Percentiles rank a stretch among this genome's conserved stretches.
Conservation (phyloP, 2,797 vertebrate genomes). For the Falco novaeseelandiae region DNA sequence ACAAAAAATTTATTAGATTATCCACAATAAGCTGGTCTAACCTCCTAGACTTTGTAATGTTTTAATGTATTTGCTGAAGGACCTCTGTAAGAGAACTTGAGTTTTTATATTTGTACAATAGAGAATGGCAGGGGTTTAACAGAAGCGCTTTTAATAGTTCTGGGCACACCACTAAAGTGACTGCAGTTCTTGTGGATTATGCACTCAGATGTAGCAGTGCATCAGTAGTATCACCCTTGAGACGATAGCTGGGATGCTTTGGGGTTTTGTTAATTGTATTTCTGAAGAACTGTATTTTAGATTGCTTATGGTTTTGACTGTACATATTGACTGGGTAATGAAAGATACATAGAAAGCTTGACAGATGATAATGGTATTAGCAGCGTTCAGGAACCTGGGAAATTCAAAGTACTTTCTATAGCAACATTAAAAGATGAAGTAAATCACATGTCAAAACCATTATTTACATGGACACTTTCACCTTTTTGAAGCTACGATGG, state of each 20-base stretch:
- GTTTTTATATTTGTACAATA: neutral
- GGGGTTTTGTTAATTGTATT: neutral
- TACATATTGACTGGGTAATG: neutral
- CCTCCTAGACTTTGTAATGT: neutral
- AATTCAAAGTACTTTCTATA: neutral
- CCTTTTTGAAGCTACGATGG: neutral
- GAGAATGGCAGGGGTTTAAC: neutral
- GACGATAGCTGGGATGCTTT: neutral
- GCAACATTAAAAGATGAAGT: neutral
- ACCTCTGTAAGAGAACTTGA: neutral
- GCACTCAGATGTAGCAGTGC: rapidly evolving
- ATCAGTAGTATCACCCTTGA: too few species aligned
- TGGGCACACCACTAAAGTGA: neutral
- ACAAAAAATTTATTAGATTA: neutral
- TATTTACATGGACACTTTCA: neutral
- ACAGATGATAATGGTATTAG: neutral
- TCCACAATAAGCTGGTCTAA: neutral
- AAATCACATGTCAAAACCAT: neutral
- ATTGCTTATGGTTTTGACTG: neutral
- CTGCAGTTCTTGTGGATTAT: neutral
- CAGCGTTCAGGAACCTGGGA: neutral
- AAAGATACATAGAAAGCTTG: neutral
- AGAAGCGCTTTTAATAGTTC: neutral
- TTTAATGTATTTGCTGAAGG: neutral
- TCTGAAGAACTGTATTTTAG: neutral